phyloP scores from a whole-genome alignment of 30 jellyfish, hydroid and myxozoan genomes.

The Chironex yamaguchii region DNA sequence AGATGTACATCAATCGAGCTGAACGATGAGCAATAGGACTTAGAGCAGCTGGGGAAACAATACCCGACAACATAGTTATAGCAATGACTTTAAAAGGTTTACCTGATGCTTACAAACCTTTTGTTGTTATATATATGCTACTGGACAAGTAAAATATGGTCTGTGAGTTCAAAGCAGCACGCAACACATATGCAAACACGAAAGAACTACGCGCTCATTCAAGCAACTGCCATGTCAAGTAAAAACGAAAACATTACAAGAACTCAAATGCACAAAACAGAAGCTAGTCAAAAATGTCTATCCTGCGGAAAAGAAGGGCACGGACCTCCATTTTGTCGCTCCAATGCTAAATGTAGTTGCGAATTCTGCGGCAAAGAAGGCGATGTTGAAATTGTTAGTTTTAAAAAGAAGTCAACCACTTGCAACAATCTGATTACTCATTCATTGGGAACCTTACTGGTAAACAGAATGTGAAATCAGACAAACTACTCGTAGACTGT shows the following conservation, averaged over 20 bases:
- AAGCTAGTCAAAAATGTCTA: conserved; percentile 23
- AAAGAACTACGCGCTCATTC: conserved; percentile 5
- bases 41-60: no score
- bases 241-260: conserved; percentile 6
- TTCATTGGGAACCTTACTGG: neutral
- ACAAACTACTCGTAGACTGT: conserved; percentile 53
- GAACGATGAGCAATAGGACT: no score
- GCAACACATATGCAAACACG: conserved; percentile 46
- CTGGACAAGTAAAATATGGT: no score
- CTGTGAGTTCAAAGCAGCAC: no score
- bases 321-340: conserved; percentile 24
- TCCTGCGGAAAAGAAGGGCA: conserved; percentile 63
- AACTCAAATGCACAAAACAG: neutral
- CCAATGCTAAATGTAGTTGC: conserved; percentile 26
- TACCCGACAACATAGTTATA: no score
- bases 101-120: no score
- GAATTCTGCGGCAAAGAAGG: conserved; percentile 45
- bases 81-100: no score
- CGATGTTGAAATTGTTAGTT: conserved; percentile 42
- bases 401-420: conserved; percentile 4
- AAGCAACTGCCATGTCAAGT: conserved; percentile 6
- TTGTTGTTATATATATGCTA: no score
- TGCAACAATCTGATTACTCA: neutral
- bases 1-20: no score
- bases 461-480: neutral